phyloP scores from a whole-genome alignment of 2,113 vertebrate species.

The Amblyopsis rosae region DNA sequence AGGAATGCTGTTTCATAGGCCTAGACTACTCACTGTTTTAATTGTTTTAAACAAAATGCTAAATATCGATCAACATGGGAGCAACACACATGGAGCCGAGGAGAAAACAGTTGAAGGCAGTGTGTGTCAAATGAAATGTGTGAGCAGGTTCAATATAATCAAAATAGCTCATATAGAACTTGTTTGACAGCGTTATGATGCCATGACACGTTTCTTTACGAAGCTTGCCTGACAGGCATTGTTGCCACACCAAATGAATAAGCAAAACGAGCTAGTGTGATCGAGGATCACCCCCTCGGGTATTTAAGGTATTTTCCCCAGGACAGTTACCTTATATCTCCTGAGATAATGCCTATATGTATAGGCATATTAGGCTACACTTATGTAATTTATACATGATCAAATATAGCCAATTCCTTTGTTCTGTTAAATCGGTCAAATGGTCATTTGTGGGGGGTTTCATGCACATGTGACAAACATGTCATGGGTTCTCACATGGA shows the following conservation, averaged over 20 bases:
- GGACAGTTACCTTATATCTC: too few species aligned
- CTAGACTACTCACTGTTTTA: slow-evolving; percentile 10
- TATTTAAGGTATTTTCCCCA: background rate
- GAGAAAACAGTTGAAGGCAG: background rate
- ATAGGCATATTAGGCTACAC: background rate
- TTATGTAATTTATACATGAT: background rate
- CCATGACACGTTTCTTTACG: background rate
- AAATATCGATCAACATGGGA: slow-evolving; percentile 10
- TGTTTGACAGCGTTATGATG: slow-evolving; percentile 4
- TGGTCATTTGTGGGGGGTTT: slow-evolving; percentile 7
- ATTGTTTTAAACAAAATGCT: slow-evolving; percentile 31
- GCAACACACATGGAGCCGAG: background rate
- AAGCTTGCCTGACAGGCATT: slow-evolving; percentile 37
- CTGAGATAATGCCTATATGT: too few species aligned
- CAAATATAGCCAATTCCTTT: background rate
- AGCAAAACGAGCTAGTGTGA: background rate
- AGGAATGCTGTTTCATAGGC: slow-evolving; percentile 41
- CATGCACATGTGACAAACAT: slow-evolving; percentile 58
- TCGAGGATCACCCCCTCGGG: background rate
- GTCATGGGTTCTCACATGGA: slow-evolving; percentile 55
- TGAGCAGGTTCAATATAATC: too few species aligned
- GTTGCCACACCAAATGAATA: background rate
- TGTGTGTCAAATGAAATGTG: too few species aligned
- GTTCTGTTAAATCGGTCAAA: background rate
- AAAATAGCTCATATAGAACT: background rate